These are phyloP conservation scores for Calcarius lapponicus DNA, from an alignment of 2,797 vertebrate genomes.

Conservation along the genomic window DNA sequence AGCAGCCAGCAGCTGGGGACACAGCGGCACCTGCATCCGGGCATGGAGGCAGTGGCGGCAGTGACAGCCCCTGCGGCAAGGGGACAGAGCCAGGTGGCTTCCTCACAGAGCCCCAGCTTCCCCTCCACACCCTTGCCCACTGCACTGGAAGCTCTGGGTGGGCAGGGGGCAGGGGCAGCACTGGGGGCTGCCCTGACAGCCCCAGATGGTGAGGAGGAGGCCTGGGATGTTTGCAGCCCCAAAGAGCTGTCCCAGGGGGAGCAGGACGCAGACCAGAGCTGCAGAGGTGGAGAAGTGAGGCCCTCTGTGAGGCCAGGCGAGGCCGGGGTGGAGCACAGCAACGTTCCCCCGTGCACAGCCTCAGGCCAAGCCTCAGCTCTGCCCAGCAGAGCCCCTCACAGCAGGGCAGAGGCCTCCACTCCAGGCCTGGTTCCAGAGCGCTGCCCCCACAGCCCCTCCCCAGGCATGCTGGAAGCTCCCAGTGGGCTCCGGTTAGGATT, in stretches of 20 bases:
- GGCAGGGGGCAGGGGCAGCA: not conserved
- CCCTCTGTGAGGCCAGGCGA: not conserved
- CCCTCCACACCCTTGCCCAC: accelerated
- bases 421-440: no score
- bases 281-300: not conserved
- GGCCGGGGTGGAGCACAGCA: not conserved
- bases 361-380: not conserved
- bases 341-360: not conserved
- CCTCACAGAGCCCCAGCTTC: not conserved
- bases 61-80: no score
- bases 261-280: accelerated
- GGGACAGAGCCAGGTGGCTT: not conserved
- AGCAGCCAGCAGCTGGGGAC: no score
- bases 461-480: no score
- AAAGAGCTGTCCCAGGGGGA: not conserved
- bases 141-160: not conserved
- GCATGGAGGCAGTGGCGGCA: accelerated
- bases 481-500: no score
- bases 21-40: no score
- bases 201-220: no score
- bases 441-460: no score
- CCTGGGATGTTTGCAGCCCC: accelerated
- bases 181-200: not conserved
- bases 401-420: no score
- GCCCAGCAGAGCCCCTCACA: not conserved